Conservation (phyloP, 2,888 invertebrate genomes). For the Neria commutata region DNA sequence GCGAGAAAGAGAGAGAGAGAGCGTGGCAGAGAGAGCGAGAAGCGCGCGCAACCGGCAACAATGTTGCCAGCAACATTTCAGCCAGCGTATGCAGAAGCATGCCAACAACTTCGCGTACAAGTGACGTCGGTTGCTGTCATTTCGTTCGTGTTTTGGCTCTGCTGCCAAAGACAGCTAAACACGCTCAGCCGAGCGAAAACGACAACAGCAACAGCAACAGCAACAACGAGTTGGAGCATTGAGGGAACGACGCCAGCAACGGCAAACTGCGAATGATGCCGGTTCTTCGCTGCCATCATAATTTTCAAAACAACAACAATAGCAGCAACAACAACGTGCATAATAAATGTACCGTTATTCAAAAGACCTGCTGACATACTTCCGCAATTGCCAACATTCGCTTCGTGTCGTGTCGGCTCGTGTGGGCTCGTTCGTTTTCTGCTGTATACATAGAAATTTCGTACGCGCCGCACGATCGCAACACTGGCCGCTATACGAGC, state of each 20-base stretch:
- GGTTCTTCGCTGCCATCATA: conserved; percentile 12
- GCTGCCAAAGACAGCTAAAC: conserved; percentile 32
- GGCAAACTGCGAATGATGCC: conserved; percentile 33
- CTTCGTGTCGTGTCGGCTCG: background rate
- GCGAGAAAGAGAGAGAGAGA: background rate
- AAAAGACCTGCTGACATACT: conserved; percentile 64
- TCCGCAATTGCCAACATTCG: conserved; percentile 55
- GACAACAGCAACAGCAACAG: conserved; percentile 15
- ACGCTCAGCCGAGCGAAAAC: conserved; percentile 46
- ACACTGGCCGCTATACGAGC: conserved; percentile 7
- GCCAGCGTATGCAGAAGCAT: background rate
- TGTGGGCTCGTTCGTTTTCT: conserved; percentile 7
- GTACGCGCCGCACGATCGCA: background rate
- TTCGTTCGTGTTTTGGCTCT: too few relatives aligned
- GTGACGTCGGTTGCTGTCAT: background rate
- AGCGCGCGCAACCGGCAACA: background rate
- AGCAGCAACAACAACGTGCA: conserved; percentile 38
- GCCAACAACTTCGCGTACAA: background rate
- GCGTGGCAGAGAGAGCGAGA: background rate
- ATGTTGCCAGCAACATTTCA: conserved; percentile 6
- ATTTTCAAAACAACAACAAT: conserved; percentile 23
- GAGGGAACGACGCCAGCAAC: conserved; percentile 21
- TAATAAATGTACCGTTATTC: conserved; percentile 59
- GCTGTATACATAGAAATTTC: too few relatives aligned
- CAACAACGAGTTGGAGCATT: conserved; percentile 16